Evolutionary conservation across 2,888 invertebrate genomes (phyloP), one percentile per base, ranked within the genome.

Genomic region (Leptodirus hochenwartii): DNA sequence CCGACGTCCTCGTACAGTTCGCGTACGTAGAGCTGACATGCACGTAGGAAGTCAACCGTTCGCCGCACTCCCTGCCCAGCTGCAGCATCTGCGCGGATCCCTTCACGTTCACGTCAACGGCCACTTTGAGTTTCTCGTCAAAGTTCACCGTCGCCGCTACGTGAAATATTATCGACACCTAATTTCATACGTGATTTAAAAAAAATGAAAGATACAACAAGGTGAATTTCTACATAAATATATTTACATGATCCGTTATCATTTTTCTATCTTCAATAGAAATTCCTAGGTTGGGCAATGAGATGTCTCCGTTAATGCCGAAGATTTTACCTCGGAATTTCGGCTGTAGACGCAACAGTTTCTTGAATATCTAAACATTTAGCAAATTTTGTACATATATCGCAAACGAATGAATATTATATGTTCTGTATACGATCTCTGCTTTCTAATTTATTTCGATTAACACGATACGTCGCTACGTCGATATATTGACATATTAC

Each of bases 61-160:
- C 57, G n/a, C n/a, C n/a, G 58, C 76, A 71, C 28, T 46, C 38
- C 27, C 33, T 41, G 0, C 59, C 63, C 4, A 64, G 41, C 1
- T 39, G 34, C 15, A 64, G 39, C 38, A 62, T 47, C 32, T 64
- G 63, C 17, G 54, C 40, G 0, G 63, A 57, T 0, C 61, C 64
- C 2, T 59, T 37, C 0, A 64, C 60, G 37, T 65, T 64, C 30
- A 62, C 60, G 11, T 50, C 43, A 0, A 59, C 58, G 0, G 64
- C 62, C 0, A 52, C 49, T 25, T 54, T 54, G 8, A 65, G 33
- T 0, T 58, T 52, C 40, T 64, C 64, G 32, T 64, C 62, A 36
- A 65, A 65, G 2, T 61, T 44, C 0, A 64, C 63, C 0, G 64
- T 64, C 0, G 65, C 64, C 0, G 65, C 64, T 1, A 58, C 58